Percentiles rank a stretch among this genome's conserved stretches.
Conservation (phyloP, 2,888 invertebrate genomes). For the Leucophenga montana region DNA sequence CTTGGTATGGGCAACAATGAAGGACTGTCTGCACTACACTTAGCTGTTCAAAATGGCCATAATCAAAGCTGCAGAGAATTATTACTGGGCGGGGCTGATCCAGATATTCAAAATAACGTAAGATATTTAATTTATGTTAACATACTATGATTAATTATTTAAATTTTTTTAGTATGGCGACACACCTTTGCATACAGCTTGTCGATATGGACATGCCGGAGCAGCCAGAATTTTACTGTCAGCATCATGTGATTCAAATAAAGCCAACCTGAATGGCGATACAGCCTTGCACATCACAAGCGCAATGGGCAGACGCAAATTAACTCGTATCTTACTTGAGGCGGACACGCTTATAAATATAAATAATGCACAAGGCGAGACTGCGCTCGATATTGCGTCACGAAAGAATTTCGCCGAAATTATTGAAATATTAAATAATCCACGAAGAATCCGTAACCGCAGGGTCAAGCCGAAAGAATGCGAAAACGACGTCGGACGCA, state of each 20-base stretch:
- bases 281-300: conserved; percentile 94
- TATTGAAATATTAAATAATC: conserved; percentile 81
- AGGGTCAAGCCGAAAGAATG: conserved; percentile 55
- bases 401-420: conserved; percentile 91
- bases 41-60: conserved; percentile 96
- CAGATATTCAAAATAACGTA: conserved; percentile 93
- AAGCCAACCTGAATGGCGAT: conserved; percentile 96
- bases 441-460: conserved; percentile 56
- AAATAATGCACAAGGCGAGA: conserved; percentile 80
- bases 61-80: conserved; percentile 94
- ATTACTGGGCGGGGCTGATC: conserved; percentile 88
- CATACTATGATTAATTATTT: neutral
- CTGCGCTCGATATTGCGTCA: conserved; percentile 89
- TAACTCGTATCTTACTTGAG: conserved; percentile 91
- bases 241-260: conserved; percentile 87
- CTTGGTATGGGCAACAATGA: conserved; percentile 83
- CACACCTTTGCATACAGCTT: conserved; percentile 94
- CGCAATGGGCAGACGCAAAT: conserved; percentile 92
- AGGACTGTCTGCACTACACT: conserved; percentile 94
- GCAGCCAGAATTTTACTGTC: conserved; percentile 95
- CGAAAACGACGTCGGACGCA: conserved; percentile 67
- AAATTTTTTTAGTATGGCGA: conserved; percentile 86
- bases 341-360: conserved; percentile 83
- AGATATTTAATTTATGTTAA: conserved; percentile 27
- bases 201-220: conserved; percentile 96